Evolutionary conservation across 1,140 invertebrate genomes (phyloP), one percentile per base, ranked within the genome.

Genomic region (Drosophila trapezifrons): DNA sequence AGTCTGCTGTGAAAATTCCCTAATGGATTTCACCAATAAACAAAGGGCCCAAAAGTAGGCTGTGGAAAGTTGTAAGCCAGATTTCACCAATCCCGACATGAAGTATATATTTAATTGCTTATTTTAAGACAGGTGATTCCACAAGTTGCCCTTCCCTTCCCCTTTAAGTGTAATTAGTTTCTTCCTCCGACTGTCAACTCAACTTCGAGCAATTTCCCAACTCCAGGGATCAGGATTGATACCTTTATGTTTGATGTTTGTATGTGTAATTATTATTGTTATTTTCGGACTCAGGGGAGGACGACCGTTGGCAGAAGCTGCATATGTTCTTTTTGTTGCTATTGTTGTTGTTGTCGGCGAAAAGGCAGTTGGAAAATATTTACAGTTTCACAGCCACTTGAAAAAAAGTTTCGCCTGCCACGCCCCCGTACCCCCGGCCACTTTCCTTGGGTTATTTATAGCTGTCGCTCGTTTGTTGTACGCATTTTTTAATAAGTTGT

Each of bases 401-500:
- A 66, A 65, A 78, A 71, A 76, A 75, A 75, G 17, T 66, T 66
- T 35, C 40, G 38, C 18, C 22, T 29, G 17, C 45, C 35, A 55
- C 37, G 9, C 12, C 35, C 22, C 17, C 3, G n/a, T 15, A 29
- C 27, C 37, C 40, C 40, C 35, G 22, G 17, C 6, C 37, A 54
- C 29, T 47, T 32, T 25, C 15, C 62, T 57, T 56, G 35, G 56
- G 69, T 89, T 83, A 89, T 87, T 89, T 87, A 87, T 89, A 83
- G 83, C 75, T 67, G 83, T 76, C 60, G 78, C 83, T 87, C 63
- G 79, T 82, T 86, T 76, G 79, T 74, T 87, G 56, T 76, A 32
- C 38, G 57, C 64, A 59, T 65, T 87, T 78, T 83, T 83, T 79
- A 80, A 87, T 80, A 87, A 87, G 84, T 87, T 89, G 84, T 71